A percentile compares a stretch with the other conserved stretches of the same genome.
phyloP scores from a whole-genome alignment of 2,888 invertebrate genomes.

The Scaptomyza polygonia region DNA sequence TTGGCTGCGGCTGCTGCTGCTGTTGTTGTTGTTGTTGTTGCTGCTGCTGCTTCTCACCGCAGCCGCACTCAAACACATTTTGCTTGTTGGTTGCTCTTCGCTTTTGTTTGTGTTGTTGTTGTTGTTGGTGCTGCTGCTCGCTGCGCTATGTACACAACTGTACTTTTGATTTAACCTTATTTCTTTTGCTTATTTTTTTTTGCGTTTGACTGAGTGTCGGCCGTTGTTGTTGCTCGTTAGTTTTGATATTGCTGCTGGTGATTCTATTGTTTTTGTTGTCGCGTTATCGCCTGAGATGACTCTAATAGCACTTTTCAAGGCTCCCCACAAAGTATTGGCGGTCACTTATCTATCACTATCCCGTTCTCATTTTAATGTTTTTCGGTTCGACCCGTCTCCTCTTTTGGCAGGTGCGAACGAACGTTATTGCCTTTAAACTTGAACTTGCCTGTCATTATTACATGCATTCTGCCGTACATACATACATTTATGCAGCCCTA shows the following conservation, averaged over 20 bases:
- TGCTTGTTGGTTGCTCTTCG: constrained; percentile 73
- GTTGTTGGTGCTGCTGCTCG: constrained; percentile 60
- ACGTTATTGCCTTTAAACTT: constrained; percentile 42
- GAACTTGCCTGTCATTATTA: constrained; percentile 42
- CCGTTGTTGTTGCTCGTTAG: constrained; percentile 42
- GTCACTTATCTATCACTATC: constrained; percentile 27
- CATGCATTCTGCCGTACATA: constrained; percentile 1
- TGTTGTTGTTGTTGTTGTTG: constrained; percentile 39
- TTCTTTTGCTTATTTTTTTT: constrained; percentile 60
- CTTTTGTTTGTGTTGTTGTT: constrained; percentile 73
- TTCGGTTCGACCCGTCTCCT: not conserved
- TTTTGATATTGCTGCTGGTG: constrained; percentile 20
- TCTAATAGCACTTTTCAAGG: constrained; percentile 37
- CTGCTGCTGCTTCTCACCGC: constrained; percentile 58
- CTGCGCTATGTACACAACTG: constrained; percentile 82
- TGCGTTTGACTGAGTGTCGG: constrained; percentile 28
- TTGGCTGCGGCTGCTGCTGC: constrained; percentile 36
- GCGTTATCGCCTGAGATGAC: constrained; percentile 50
- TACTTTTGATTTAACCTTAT: constrained; percentile 83
- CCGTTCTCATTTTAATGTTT: constrained; percentile 6
- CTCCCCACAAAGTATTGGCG: constrained; percentile 38
- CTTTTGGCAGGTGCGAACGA: constrained; percentile 50
- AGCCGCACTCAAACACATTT: constrained; percentile 77
- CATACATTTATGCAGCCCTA: constrained; percentile 17
- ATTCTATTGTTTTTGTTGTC: constrained; percentile 37